Base-by-base conservation (phyloP, 2,888 invertebrate species). In the Kuschelorhynchus macadamiae region DNA sequence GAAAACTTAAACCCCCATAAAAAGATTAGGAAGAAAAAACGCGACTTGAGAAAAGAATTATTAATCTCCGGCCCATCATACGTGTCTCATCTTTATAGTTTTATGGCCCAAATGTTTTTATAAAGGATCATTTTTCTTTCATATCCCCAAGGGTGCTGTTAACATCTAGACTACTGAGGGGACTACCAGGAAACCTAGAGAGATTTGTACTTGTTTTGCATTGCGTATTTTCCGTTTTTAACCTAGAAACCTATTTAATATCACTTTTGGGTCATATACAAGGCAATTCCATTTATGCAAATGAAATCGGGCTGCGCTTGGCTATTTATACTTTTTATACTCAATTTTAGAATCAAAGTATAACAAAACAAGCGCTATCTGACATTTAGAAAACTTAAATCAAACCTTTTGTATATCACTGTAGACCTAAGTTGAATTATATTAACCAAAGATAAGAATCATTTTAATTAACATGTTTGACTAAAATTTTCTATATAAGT, bases 91-190 rank as follows among this genome's bases (percentile, higher is more conserved):
- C 76, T 80, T 81, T 81, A 82, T 81, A 81, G 82, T 81, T 83
- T 83, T 83, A 83, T 81, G 79, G 78, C 80, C 74, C 77, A 79
- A 81, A 82, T 82, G 81, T 82, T 82, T 83, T 83, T 71, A 68
- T 82, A 83, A 82, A 82, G 78, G 79, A 74, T 78, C 80, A 83
- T 83, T 82, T 82, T 82, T 83, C 82, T 80, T 72, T 36, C 57
- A 55, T 65, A 77, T 76, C 79, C 81, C 80, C 82, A 70, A 75
- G 79, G 78, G 82, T 74, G 79, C 79, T 79, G 81, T 82, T 79
- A 80, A 74, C 77, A 69, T 56, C 44, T 41, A 25, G 50, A 42
- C 55, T 57, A 49, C 18, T 42, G 57, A 42, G 47, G 46, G 1
- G 14, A 17, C 9, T 18, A 36, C 18, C 14, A 11, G 30, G 4